phyloP scores from a whole-genome alignment of 2,113 vertebrate genomes.

The Polypterus senegalus region DNA sequence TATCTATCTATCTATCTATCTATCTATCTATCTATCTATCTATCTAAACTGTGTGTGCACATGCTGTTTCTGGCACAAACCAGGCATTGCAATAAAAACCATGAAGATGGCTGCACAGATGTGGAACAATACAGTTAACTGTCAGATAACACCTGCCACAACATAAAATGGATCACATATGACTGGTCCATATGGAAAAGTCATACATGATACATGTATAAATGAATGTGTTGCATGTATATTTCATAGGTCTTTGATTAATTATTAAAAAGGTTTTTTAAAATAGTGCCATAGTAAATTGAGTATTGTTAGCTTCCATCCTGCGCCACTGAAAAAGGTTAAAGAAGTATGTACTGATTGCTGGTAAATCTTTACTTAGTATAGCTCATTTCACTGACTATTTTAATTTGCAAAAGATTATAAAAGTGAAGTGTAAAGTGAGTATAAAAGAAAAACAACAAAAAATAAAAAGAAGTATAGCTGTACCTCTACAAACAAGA shows the following conservation, averaged over 20 bases:
- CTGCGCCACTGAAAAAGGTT: neutral
- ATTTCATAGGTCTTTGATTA: neutral
- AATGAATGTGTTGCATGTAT: neutral
- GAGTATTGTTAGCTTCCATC: neutral
- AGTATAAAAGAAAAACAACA: too few species aligned
- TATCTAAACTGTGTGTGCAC: too few species aligned
- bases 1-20: too few species aligned
- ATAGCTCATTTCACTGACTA: too few species aligned
- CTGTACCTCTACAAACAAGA: too few species aligned
- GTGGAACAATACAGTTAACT: neutral
- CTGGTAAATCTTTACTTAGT: neutral
- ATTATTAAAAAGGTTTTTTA: neutral
- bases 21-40: too few species aligned
- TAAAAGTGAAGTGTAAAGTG: too few species aligned
- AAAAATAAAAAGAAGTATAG: too few species aligned
- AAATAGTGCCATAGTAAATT: neutral
- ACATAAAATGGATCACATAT: slow-evolving; percentile 1
- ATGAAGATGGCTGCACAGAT: neutral
- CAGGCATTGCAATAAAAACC: neutral
- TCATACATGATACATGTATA: neutral
- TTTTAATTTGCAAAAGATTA: too few species aligned
- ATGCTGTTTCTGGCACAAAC: too few species aligned
- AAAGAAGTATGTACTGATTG: neutral
- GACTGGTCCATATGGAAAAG: slow-evolving; percentile 4
- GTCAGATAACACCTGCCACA: slow-evolving; percentile 1